Base-by-base conservation (phyloP, 2,113 vertebrate species). In the Hyla sarda region DNA sequence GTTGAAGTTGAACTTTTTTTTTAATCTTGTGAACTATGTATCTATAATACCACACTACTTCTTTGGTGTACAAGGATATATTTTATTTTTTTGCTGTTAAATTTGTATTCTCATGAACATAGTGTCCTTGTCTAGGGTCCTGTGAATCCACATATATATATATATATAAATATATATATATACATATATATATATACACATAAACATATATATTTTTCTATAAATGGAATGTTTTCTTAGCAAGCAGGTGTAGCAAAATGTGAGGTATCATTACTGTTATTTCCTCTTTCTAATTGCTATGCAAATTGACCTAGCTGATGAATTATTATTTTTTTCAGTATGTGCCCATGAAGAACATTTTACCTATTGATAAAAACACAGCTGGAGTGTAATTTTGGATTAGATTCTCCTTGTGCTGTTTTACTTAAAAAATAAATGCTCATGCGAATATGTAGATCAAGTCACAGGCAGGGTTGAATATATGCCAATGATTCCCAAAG, bases 361-460 rank as follows among this genome's bases (percentile, higher is more conserved):
- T 81, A 80, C 84, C 84, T 86, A 69, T 62, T 87, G 67, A 86
- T 86, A 87, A 87, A 83, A 86, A 87, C 78, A 87, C 85, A 87
- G 85, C 85, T 87, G 85, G 50, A 37, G 69, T 1, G 72, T 62
- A 47, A 73, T 87, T 87, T 73, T 80, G 62, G 25, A 58, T 73
- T 77, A 77, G 14, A 74, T 62, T 81, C 21, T 8, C 8, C 48
- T 79, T 34, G n/a, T 60, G 13, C 13, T 71, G 6, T 60, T 69
- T 10, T 45, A n/a, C 75, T 67, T 47, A 69, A 14, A 67, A 34
- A 77, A 84, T 37, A 69, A 11, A 86, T 47, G 10, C n/a, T 69
- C 58, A 67, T n/a, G 28, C 47, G 67, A 41, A 37, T n/a, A 76
- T 80, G 30, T 23, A 71, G 21, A 23, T 23, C 37, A 58, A 80